Conservation (phyloP, 2,113 vertebrate genomes). For the Eudorcas thomsonii region DNA sequence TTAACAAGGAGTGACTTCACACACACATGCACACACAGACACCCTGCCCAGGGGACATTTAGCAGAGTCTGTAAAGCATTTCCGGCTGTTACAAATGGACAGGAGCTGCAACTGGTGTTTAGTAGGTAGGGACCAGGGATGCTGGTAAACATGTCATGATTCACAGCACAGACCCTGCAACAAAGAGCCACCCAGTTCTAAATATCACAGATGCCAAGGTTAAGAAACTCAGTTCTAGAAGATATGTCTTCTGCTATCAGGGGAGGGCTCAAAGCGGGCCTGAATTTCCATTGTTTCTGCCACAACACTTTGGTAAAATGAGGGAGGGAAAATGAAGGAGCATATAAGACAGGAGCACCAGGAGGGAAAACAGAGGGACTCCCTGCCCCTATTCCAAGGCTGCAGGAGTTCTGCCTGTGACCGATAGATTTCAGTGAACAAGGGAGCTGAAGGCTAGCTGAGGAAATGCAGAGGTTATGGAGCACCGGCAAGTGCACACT, state of each 20-base stretch:
- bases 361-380: neutral
- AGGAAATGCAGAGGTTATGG: neutral
- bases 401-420: neutral
- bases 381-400: neutral
- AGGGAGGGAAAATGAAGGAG: neutral
- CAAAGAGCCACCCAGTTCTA: neutral
- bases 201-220: neutral
- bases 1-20: neutral
- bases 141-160: neutral
- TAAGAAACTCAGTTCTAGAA: neutral
- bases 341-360: neutral
- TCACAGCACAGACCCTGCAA: neutral
- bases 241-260: neutral
- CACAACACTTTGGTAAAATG: neutral
- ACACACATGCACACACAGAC: neutral
- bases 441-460: neutral
- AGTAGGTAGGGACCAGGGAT: neutral
- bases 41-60: neutral
- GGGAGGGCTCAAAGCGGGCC: neutral
- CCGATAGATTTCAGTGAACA: fast-evolving
- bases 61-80: neutral
- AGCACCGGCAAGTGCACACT: neutral
- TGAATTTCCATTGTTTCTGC: neutral
- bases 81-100: neutral
- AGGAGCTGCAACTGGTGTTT: neutral